Percentiles rank a stretch among this genome's conserved stretches.
phyloP scores from a whole-genome alignment of 2,888 invertebrate species.

The Spisula subtruncata region DNA sequence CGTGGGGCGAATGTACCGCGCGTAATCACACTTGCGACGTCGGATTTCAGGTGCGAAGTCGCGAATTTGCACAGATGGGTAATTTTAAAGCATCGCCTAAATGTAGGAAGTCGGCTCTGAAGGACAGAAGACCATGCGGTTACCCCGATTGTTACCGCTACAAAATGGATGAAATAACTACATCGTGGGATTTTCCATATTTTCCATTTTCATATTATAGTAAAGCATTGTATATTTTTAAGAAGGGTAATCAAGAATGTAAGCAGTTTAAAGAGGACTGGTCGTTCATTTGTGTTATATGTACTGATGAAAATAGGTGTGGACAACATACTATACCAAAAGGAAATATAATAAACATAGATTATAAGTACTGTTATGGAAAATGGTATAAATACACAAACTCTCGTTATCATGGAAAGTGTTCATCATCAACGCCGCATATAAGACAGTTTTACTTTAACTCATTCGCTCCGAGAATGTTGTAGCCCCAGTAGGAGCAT shows the following conservation, averaged over 20 bases:
- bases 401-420: background rate
- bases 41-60: constrained; percentile 18
- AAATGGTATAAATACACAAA: constrained; percentile 19
- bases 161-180: background rate
- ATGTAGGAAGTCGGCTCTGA: background rate
- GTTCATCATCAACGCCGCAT: background rate
- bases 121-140: constrained; percentile 14
- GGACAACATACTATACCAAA: constrained; percentile 23
- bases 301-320: constrained; percentile 24
- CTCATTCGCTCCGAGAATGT: no score
- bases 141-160: constrained; percentile 1
- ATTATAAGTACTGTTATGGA: background rate
- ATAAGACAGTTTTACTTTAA: background rate
- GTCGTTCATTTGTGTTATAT: constrained; percentile 27
- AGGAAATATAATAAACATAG: background rate
- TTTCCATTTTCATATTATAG: background rate
- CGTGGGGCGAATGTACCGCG: constrained; percentile 26
- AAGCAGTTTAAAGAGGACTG: background rate
- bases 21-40: constrained; percentile 17
- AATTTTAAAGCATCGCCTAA: constrained; percentile 12
- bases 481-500: no score
- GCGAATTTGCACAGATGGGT: constrained; percentile 26
- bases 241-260: background rate
- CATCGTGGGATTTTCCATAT: background rate
- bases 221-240: background rate